A percentile compares a stretch with the other conserved stretches of the same genome.
phyloP scores from a whole-genome alignment of 2,113 vertebrate genomes.

The Phodopus roborovskii region DNA sequence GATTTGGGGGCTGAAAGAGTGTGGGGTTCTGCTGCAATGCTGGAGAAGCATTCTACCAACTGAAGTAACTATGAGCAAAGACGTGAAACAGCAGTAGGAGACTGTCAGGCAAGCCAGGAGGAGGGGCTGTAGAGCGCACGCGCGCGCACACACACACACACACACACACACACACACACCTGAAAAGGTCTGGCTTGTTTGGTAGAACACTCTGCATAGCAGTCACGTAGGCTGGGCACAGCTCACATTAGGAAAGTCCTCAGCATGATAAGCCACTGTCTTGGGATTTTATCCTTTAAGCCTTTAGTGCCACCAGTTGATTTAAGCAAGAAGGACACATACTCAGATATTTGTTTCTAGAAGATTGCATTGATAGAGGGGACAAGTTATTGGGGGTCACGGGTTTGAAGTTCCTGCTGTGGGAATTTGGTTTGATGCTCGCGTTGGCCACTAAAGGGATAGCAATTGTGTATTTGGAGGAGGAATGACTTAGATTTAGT shows the following conservation, averaged over 20 bases:
- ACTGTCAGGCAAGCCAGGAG: background rate
- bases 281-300: constrained; percentile 19
- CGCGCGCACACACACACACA: too few relatives aligned
- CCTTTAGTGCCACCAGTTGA: constrained; percentile 15
- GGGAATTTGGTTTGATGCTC: background rate
- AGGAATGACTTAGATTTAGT: constrained; percentile 19
- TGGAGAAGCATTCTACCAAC: background rate
- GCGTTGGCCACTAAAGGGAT: background rate
- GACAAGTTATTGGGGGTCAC: background rate
- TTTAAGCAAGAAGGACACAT: constrained; percentile 59
- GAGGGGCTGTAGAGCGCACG: background rate
- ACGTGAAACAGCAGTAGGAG: background rate
- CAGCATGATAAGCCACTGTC: background rate
- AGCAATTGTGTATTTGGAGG: background rate
- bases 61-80: constrained; percentile 6
- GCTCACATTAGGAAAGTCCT: background rate
- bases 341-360: background rate
- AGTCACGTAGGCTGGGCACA: background rate
- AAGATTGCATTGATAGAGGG: background rate
- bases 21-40: background rate
- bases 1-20: background rate
- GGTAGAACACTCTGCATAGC: background rate
- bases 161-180: background rate
- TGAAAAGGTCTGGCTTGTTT: constrained; percentile 18
- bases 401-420: constrained; percentile 29